Base-by-base conservation (phyloP, 92 coral and sea anemone genomes). In the Anthopleura xanthogrammica region DNA sequence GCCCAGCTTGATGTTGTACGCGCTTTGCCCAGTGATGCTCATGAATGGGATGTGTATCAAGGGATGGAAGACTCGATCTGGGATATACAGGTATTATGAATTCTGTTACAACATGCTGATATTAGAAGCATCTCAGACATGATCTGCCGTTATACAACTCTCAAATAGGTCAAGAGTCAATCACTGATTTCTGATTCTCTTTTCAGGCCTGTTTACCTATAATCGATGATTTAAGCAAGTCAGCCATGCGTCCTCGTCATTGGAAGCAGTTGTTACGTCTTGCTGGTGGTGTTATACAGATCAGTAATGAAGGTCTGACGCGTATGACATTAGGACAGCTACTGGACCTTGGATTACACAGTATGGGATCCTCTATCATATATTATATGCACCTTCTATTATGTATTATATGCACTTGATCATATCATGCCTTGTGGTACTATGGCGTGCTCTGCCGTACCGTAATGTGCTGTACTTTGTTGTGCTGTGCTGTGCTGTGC, bases 321-420 rank as follows among this genome's bases (percentile, higher is more conserved):
- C 93, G 95, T 82, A 96, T 96, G 99, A 92, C 99, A 19, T 89
- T 96, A 77, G 99, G 98, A 41, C 99, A 96, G 83, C 90, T 96
- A 57, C 80, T 96, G 78, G 98, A 96, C 42, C 90, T 96, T 16
- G 99, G 98, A 23, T 85, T 96, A 75, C 99, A 96, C 83, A 90
- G 99, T 96, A 76, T 83, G 99, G 85, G 22, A 23, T 50, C 6
- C 0, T 58, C 60, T 77, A 14, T 56, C 7, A 50, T 46, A 14
- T 39, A 23, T 73, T 9, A 46, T 46, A 46, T 46, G 9, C 7
- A 46, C 50, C 9, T 46, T 46, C 5, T 46, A 29, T 29, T 29
- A 29, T 29, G 36, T 29, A 29, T 29, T 29, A 29, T 29, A n/a
- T n/a, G n/a, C n/a, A n/a, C n/a, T n/a, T n/a, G n/a, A n/a, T n/a